Base-by-base conservation (phyloP, 2,888 invertebrate species). In the Troides aeacus region DNA sequence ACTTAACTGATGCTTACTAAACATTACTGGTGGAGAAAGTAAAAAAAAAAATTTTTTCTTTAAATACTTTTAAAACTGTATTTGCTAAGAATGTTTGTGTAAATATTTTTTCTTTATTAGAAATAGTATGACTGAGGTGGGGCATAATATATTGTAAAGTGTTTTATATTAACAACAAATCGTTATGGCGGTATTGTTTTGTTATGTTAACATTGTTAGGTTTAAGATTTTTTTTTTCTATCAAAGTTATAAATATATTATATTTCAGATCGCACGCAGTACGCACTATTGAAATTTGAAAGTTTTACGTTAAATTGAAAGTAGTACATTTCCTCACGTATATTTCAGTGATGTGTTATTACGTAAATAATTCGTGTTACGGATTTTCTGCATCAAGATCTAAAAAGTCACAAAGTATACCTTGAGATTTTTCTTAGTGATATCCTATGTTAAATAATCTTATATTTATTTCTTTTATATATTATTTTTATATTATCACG, bases 111-210 rank as follows among this genome's bases (percentile, higher is more conserved):
- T 30, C 76, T 85, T 82, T 79, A 68, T 79, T 88, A 90, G 84
- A 74, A 73, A 76, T 83, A 84, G 80, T 74, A 71, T 79, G 83
- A 81, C 80, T 80, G 63, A 24, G 57, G 24, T 18, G 81, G 79
- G 82, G 82, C 80, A 84, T 83, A 84, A 87, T 88, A 87, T 89
- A 88, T 88, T 88, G 78, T 84, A 88, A 83, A 56, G 83, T 81
- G 81, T 86, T 85, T 84, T 85, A 81, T 80, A 79, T 81, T 67
- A 67, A 63, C 71, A 3, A 70, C 78, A 74, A 72, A 75, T 79
- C 78, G 77, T 73, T 75, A 78, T 76, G 73, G 71, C 73, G 76
- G 30, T 77, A 78, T 77, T 75, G 66, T 73, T 66, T 72, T 72
- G 65, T 64, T 65, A 69, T 21, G 46, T 21, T 46, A 63, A 53